Evolutionary conservation across 37 sponge, comb jelly and placozoan species (phyloP).

Genomic region (Bolinopsis microptera): DNA sequence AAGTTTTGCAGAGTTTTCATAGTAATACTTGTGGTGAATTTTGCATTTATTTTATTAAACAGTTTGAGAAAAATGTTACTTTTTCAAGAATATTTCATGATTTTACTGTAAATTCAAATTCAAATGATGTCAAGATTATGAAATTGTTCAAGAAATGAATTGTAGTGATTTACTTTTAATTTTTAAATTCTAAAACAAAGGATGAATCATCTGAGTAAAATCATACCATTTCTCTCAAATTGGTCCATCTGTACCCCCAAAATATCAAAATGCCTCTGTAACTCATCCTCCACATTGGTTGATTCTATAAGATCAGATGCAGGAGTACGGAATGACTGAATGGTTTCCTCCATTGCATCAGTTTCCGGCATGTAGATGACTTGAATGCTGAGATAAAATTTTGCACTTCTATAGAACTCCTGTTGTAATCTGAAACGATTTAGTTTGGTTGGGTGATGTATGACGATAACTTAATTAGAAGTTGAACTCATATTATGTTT

Average conservation of each 20-base stretch:
- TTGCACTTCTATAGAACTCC: not conserved
- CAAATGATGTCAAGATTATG: not conserved
- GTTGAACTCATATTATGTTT: too few species aligned
- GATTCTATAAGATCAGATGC: not conserved
- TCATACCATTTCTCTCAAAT: not conserved
- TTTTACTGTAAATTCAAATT: not conserved
- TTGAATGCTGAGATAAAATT: not conserved
- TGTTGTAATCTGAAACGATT: not conserved
- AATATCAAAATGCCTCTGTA: not conserved
- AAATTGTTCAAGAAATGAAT: too few species aligned
- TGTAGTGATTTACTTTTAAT: too few species aligned
- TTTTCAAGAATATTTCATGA: not conserved
- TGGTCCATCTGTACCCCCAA: not conserved
- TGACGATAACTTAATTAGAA: too few species aligned
- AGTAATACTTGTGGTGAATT: too few species aligned
- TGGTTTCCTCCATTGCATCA: not conserved
- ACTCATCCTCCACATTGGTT: not conserved
- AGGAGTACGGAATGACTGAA: not conserved
- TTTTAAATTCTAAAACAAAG: too few species aligned
- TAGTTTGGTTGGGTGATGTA: too few species aligned
- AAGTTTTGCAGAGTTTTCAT: too few species aligned
- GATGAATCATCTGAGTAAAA: too few species aligned
- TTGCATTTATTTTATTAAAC: too few species aligned
- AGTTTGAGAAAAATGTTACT: conserved; percentile 19
- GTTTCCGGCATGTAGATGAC: not conserved